A percentile compares a stretch with the other conserved stretches of the same genome.
These are phyloP conservation scores for Lycocerus yunnanus DNA, from an alignment of 2,888 invertebrate species.

Conservation along the genomic window DNA sequence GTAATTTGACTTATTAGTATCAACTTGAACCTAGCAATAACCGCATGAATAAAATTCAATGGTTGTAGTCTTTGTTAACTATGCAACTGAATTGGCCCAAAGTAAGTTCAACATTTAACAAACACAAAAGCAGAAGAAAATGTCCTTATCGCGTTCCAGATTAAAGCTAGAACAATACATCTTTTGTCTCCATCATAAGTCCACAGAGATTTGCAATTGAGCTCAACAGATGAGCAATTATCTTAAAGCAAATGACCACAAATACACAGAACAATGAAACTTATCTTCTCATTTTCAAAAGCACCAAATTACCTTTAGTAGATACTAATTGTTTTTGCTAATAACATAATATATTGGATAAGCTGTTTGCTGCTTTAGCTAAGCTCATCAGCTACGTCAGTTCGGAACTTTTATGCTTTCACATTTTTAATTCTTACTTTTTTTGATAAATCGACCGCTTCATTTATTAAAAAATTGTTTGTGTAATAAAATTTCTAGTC, in stretches of 20 bases:
- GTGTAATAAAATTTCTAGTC: too few relatives aligned
- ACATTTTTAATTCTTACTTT: too few relatives aligned
- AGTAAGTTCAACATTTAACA: slow-evolving; percentile 27
- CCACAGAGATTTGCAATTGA: slow-evolving; percentile 20
- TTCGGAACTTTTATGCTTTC: too few relatives aligned
- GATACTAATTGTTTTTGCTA: neutral
- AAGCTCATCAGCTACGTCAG: too few relatives aligned
- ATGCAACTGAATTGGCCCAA: slow-evolving; percentile 19
- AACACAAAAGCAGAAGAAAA: slow-evolving; percentile 32
- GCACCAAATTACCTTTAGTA: neutral
- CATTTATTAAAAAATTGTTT: too few relatives aligned
- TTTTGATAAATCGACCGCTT: too few relatives aligned
- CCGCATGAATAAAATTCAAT: slow-evolving; percentile 26
- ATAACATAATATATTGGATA: neutral
- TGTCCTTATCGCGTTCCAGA: slow-evolving; percentile 33
- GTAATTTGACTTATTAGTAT: neutral
- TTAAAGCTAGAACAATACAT: slow-evolving; percentile 25
- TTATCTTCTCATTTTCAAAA: neutral
- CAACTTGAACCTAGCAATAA: slow-evolving; percentile 22
- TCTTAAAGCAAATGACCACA: slow-evolving; percentile 28
- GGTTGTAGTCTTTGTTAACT: slow-evolving; percentile 18
- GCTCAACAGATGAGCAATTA: slow-evolving; percentile 32
- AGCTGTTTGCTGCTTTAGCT: too few relatives aligned
- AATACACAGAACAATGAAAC: slow-evolving; percentile 18
- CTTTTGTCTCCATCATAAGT: slow-evolving; percentile 26